Evolutionary conservation across 2,888 invertebrate genomes (phyloP).

Genomic region (Platerodrilus igneus): DNA sequence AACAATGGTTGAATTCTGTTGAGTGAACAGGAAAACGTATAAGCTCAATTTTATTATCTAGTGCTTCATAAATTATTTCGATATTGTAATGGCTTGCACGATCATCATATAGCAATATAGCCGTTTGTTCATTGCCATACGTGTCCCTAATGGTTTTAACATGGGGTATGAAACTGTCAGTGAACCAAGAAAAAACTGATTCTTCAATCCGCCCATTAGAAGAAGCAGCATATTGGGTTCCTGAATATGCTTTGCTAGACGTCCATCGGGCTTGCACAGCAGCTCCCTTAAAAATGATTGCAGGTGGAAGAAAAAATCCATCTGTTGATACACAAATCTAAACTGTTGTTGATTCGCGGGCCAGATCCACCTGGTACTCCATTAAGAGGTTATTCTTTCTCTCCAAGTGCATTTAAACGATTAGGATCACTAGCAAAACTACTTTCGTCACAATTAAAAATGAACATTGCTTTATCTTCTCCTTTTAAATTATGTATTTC

Average conservation of each 20-base stretch:
- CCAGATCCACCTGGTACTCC: too few species aligned
- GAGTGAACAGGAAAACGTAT: slow-evolving; percentile 15
- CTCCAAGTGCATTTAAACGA: too few species aligned
- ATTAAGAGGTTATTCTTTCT: too few species aligned
- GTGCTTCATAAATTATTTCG: slow-evolving; percentile 1
- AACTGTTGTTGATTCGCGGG: too few species aligned
- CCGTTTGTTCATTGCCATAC: background rate
- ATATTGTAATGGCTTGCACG: background rate
- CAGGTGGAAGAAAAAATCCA: too few species aligned
- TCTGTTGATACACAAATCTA: too few species aligned
- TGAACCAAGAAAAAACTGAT: slow-evolving; percentile 20
- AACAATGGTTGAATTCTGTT: slow-evolving; percentile 25
- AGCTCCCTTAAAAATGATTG: slow-evolving; percentile 29
- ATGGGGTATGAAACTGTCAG: slow-evolving; percentile 6
- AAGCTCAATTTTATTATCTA: background rate
- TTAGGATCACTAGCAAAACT: too few species aligned
- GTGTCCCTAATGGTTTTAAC: background rate
- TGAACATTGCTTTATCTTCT: too few species aligned
- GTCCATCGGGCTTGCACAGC: slow-evolving; percentile 24
- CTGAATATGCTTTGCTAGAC: slow-evolving; percentile 16
- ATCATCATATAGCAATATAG: background rate
- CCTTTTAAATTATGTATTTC: too few species aligned
- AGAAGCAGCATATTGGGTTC: slow-evolving; percentile 26
- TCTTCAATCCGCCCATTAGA: slow-evolving; percentile 30
- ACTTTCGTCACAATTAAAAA: too few species aligned